Base-by-base conservation (phyloP, 2,797 vertebrate species). In the Poecilia wingei region DNA sequence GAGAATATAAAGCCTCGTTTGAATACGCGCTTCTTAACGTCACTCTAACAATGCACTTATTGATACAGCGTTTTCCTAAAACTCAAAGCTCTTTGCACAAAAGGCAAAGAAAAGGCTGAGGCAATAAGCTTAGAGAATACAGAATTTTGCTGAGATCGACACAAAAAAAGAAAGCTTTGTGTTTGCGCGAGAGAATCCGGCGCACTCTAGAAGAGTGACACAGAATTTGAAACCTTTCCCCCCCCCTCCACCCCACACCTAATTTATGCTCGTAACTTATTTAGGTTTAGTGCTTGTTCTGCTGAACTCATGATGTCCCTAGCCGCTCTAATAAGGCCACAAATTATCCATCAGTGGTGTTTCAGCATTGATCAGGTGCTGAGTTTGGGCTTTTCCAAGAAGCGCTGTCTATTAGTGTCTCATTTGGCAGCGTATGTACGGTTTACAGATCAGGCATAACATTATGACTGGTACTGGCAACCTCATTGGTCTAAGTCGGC, bases 91-190 rank as follows among this genome's bases (percentile, higher is more conserved):
- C 87, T 84, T 91, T 82, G 76, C 79, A 90, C 90, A 92, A 93
- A 94, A 90, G 87, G 81, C 79, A 80, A 73, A 86, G 79, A 74
- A 89, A 92, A 88, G 84, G 86, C 85, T 86, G 81, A 43, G 78
- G 77, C 57, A 88, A 81, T 91, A 88, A 94, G 87, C 91, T 82
- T 82, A 73, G 51, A 75, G 85, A 90, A 90, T 82, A 85, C 80
- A 85, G 81, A 82, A 92, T 92, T 90, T 81, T 94, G 93, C 94
- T 94, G 91, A 95, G 86, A 83, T 92, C 80, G 72, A 76, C 84
- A 84, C 61, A 86, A 90, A 77, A 77, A 81, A 75, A 82, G 87
- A 81, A 84, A 70, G 72, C 87, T 93, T 91, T 87, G 84, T 92
- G 76, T 93, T 93, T 89, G 69, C 78, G 79, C 74, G 70, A 83